Evolutionary conservation across 2,113 vertebrate species (phyloP).

Genomic region (Corythornis cristatus): DNA sequence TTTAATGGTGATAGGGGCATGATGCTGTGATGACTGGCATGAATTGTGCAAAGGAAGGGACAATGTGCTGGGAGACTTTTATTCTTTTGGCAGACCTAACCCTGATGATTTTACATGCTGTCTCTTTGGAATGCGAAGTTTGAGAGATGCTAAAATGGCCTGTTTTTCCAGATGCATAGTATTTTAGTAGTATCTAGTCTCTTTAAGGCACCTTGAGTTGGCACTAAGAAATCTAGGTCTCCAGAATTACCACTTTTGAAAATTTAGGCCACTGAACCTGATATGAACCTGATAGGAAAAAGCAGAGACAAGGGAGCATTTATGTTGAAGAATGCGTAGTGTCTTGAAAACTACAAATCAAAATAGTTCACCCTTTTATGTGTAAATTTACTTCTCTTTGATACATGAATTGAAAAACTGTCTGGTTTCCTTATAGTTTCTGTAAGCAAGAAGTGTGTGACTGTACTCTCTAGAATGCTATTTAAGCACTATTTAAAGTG

Average conservation of each 20-base stretch:
- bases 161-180: not conserved
- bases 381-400: slow-evolving; percentile 53
- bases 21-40: accelerated
- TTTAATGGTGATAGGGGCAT: not conserved
- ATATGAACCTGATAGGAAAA: slow-evolving; percentile 26
- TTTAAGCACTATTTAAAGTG: slow-evolving; percentile 46
- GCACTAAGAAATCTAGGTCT: not conserved
- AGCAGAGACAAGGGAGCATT: slow-evolving; percentile 20
- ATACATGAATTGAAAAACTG: slow-evolving; percentile 64
- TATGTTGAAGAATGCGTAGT: not conserved
- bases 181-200: not conserved
- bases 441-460: not conserved
- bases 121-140: not conserved
- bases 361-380: slow-evolving; percentile 65
- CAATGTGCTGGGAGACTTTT: not conserved
- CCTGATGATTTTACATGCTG: not conserved
- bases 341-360: slow-evolving; percentile 48
- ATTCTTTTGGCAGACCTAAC: not conserved
- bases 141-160: not conserved
- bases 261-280: slow-evolving; percentile 32
- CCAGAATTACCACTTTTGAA: not conserved
- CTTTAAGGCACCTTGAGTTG: not conserved
- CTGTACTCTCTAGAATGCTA: slow-evolving; percentile 16
- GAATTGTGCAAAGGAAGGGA: not conserved
- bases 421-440: slow-evolving; percentile 65